These are phyloP conservation scores for Xestia c-nigrum DNA, from an alignment of 2,888 invertebrate species.

Conservation along the genomic window DNA sequence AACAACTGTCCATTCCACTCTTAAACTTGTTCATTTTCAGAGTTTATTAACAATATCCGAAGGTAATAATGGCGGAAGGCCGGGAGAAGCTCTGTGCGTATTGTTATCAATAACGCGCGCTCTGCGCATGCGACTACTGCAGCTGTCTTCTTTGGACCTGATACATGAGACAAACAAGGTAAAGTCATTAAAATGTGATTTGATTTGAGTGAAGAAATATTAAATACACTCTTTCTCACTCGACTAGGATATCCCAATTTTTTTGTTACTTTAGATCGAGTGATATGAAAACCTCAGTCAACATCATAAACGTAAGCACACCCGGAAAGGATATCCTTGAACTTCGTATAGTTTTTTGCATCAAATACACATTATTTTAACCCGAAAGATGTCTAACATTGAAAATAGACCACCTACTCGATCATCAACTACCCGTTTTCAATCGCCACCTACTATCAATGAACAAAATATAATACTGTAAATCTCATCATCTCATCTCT, in stretches of 20 bases:
- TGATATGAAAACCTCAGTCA: background rate
- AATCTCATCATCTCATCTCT: background rate
- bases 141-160: slow-evolving; percentile 80
- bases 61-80: slow-evolving; percentile 76
- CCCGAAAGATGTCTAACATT: background rate
- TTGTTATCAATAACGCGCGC: slow-evolving; percentile 79
- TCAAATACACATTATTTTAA: background rate
- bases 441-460: background rate
- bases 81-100: slow-evolving; percentile 81
- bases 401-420: background rate
- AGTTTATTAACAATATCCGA: slow-evolving; percentile 80
- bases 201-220: background rate
- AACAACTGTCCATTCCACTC: background rate
- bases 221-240: background rate
- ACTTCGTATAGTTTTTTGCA: background rate
- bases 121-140: slow-evolving; percentile 75
- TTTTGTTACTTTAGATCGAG: background rate
- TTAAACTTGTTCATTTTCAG: slow-evolving; percentile 68
- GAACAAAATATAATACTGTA: background rate
- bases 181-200: background rate
- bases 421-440: background rate
- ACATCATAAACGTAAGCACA: background rate
- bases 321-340: background rate
- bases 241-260: background rate
- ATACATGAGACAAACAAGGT: slow-evolving; percentile 77